A percentile compares a stretch with the other conserved stretches of the same genome.
Evolutionary conservation across 2,888 invertebrate species (phyloP).

Genomic region (Clostera curtula): DNA sequence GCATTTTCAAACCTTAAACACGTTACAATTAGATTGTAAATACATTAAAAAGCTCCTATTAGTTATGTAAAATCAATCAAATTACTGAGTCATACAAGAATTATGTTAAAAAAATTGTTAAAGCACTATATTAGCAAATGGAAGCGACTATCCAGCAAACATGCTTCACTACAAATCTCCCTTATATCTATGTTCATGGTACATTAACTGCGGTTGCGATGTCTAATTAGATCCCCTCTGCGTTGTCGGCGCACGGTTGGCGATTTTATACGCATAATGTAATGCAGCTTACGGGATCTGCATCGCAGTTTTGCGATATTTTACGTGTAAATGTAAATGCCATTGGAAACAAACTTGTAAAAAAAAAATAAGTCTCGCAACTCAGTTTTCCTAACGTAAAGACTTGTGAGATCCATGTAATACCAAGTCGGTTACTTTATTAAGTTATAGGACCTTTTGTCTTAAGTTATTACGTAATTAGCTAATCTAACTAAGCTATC

Average conservation of each 20-base stretch:
- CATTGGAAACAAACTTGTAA: no score
- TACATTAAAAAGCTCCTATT: constrained; percentile 4
- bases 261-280: constrained; percentile 40
- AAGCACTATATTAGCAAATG: constrained; percentile 15
- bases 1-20: no score
- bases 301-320: constrained; percentile 12
- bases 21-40: no score
- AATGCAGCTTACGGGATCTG: constrained; percentile 23
- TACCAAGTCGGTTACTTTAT: no score
- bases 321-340: no score
- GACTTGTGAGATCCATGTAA: no score
- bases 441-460: no score
- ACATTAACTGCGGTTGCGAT: constrained; percentile 50
- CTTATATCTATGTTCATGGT: constrained; percentile 52
- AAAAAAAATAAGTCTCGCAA: no score
- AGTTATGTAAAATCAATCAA: no score
- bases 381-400: no score
- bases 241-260: constrained; percentile 33
- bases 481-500: no score
- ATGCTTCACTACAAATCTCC: constrained; percentile 44
- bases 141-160: constrained; percentile 7
- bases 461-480: no score
- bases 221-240: constrained; percentile 64
- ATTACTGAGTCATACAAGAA: neutral
- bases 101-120: constrained; percentile 7